Base-by-base conservation (phyloP, 1,140 invertebrate genomes). In the Drosophila dunni region DNA sequence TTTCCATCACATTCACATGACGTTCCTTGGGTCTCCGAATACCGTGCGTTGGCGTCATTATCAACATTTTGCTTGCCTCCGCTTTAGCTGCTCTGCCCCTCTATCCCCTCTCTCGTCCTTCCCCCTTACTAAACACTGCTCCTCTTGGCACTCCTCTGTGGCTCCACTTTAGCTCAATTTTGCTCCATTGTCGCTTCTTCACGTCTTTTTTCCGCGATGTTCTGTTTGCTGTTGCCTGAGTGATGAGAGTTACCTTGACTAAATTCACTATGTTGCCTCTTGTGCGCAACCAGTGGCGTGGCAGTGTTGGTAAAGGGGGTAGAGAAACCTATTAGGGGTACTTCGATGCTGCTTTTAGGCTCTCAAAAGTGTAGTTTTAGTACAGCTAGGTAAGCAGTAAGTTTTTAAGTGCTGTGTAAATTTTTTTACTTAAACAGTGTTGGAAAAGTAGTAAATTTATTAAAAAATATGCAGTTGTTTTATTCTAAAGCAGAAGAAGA, bases 1-100 rank as follows among this genome's bases (percentile, higher is more conserved):
- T 58, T 56, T 20, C 65, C 70, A 67, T 64, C 72, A 67, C 64
- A 81, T 78, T 75, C 79, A 75, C 72, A 78, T 82, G 72, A 76
- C 62, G 56, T 51, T 54, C 54, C 44, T 62, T 11, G 10, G 17
- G 34, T 29, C 34, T 62, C 51, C 45, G 65, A 48, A 51, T 29
- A 29, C 44, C 53, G 48, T 64, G 66, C 74, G 45, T 75, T 58
- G 63, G 67, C 77, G 56, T 80, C 81, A 83, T 83, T 83, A 83
- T 84, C 81, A 83, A 60, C 79, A 36, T 53, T 50, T 60, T 61
- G 17, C 53, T 51, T 46, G n/a, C 33, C 40, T 20, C 29, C 13
- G 40, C 36, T 53, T 20, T 29, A 29, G 24, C 33, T 42, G n/a
- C 11, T 6, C 11, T n/a, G 3, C 15, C 15, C 6, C 13, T 9